A percentile compares a stretch with the other conserved stretches of the same genome.
Evolutionary conservation across 2,113 vertebrate species (phyloP).

Genomic region (mouse (Mus musculus)): DNA sequence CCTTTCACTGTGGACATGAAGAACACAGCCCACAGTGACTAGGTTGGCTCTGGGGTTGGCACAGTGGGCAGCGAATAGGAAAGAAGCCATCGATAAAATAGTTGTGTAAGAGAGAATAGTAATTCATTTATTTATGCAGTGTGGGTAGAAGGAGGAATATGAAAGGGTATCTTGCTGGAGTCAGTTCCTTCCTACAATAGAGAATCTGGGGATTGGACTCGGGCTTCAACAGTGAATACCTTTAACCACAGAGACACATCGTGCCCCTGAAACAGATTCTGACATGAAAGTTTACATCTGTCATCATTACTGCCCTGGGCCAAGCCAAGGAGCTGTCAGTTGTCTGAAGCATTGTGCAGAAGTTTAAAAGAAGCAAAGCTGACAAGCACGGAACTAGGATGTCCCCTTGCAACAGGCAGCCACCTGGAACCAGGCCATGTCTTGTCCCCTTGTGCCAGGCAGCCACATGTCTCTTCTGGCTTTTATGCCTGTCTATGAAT

Average conservation of each 20-base stretch:
- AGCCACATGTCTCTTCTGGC: neutral
- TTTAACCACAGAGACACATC: neutral
- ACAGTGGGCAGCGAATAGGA: neutral
- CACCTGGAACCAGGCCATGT: neutral
- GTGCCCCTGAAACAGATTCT: neutral
- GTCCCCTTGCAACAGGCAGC: neutral
- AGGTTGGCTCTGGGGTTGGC: neutral
- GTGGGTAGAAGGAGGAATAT: neutral
- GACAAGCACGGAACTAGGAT: neutral
- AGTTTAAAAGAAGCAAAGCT: neutral
- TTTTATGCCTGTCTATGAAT: neutral
- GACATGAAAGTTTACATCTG: neutral
- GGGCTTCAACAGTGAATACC: no score
- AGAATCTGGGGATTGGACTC: no score
- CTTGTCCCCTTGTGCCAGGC: neutral
- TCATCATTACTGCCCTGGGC: neutral
- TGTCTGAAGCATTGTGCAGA: neutral
- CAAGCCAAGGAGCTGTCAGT: neutral
- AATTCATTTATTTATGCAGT: neutral
- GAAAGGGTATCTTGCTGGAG: neutral
- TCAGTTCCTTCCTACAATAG: neutral
- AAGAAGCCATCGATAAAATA: neutral
- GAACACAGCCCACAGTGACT: neutral
- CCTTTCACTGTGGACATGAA: neutral
- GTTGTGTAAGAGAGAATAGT: neutral